phyloP scores from a whole-genome alignment of 2,113 vertebrate genomes.

The Cranoglanis bouderius region DNA sequence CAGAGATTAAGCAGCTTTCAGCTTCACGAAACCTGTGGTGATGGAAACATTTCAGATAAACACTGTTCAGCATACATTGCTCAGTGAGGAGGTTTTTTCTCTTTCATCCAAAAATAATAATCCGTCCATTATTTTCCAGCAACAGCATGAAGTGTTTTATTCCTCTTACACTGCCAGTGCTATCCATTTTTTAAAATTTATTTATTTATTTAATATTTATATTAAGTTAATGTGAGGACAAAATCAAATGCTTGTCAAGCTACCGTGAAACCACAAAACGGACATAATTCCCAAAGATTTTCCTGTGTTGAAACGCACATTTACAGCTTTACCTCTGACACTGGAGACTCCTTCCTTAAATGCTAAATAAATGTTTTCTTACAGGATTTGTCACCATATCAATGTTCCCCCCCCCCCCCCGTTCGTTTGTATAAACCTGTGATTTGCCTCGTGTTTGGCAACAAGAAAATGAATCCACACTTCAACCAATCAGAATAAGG shows the following conservation, averaged over 20 bases:
- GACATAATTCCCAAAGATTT: background rate
- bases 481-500: background rate
- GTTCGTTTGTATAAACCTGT: too few relatives aligned
- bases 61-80: background rate
- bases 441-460: background rate
- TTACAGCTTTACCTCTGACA: background rate
- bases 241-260: too few relatives aligned
- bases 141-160: background rate
- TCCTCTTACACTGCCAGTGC: too few relatives aligned
- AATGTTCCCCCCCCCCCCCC: too few relatives aligned
- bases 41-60: background rate
- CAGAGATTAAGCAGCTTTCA: slow-evolving; percentile 14
- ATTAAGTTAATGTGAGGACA: too few relatives aligned
- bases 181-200: too few relatives aligned
- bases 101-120: background rate
- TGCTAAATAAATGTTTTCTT: background rate
- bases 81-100: background rate
- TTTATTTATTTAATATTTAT: too few relatives aligned
- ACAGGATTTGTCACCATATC: background rate
- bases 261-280: background rate
- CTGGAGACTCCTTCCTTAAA: background rate
- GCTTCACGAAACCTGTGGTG: background rate
- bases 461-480: background rate
- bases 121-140: background rate
- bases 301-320: background rate